Evolutionary conservation across 2,888 invertebrate genomes (phyloP), one percentile per base, ranked within the genome.

Genomic region (Pristionchus entomophagus): DNA sequence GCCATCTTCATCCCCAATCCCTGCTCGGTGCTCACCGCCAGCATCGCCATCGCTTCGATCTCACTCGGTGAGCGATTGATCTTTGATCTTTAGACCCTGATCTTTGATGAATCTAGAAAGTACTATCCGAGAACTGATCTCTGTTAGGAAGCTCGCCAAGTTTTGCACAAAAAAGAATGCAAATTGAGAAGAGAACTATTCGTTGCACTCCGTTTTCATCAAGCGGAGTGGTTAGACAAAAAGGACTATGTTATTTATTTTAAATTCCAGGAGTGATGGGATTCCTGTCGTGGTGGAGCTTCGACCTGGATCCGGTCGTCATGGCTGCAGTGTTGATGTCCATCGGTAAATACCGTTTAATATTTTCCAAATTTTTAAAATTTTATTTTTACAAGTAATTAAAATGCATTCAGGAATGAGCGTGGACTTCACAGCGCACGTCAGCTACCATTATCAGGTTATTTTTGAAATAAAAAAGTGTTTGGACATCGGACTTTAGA

Each of bases 321-420:
- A 91, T 93, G 91, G 91, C 92, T 32, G 93, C 93, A 8, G 89
- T 93, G 49, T 87, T 93, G 62, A 93, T 93, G 93, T 93, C 92
- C 12, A 91, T 91, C 32, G 91, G 73, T 26, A 8, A 35, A 35
- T 22, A 32, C n/a, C 19, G 22, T 69, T 69, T 69, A 35, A 2
- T 69, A 22, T 38, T 45, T 51, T 69, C 6, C 2, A 38, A 77
- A 77, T 62, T 6, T 6, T 45, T 14, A 14, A 45, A 45, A 45
- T n/a, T n/a, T n/a, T 17, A 51, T 5, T 51, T 51, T 51, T 3
- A 51, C 12, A 5, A 12, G 12, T 51, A 3, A 51, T 51, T 19
- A 19, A 51, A 1, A 1, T 5, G 6, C 6, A 12, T 51, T 51
- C 73, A 73, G 73, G 93, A 69, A 88, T 93, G 86, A 91, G 91